These are phyloP conservation scores for Amphiprion ocellaris DNA, from an alignment of 2,113 vertebrate genomes.

Conservation along the genomic window DNA sequence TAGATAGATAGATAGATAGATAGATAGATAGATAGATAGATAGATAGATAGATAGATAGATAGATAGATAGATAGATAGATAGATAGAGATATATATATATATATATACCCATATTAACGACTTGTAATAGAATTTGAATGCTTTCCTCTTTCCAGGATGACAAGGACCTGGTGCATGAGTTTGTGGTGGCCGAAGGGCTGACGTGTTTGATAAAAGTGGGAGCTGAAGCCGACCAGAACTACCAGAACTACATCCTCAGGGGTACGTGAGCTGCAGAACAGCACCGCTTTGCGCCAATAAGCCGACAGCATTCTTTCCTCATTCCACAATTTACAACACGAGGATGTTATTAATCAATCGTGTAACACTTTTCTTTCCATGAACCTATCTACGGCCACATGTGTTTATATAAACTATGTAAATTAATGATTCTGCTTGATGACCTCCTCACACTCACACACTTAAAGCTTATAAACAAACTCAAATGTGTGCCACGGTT, in stretches of 20 bases:
- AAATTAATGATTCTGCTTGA: conserved; percentile 71
- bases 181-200: conserved; percentile 96
- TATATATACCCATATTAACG: too few relatives aligned
- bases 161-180: conserved; percentile 99
- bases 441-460: conserved; percentile 55
- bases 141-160: conserved; percentile 87
- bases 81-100: too few relatives aligned
- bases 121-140: background rate
- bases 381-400: conserved; percentile 67
- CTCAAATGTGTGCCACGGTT: conserved; percentile 56
- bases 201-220: conserved; percentile 97
- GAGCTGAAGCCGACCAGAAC: conserved; percentile 97
- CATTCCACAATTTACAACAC: conserved; percentile 43
- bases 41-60: too few relatives aligned
- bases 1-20: too few relatives aligned
- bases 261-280: conserved; percentile 84
- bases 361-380: conserved; percentile 58
- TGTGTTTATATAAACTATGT: conserved; percentile 69
- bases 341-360: conserved; percentile 75
- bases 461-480: conserved; percentile 60
- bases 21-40: too few relatives aligned
- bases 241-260: conserved; percentile 99
- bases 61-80: too few relatives aligned
- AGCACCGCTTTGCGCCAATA: background rate
- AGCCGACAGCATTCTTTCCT: conserved; percentile 24